Conservation (phyloP, 2,888 invertebrate species). For the Drosophila formosana region DNA sequence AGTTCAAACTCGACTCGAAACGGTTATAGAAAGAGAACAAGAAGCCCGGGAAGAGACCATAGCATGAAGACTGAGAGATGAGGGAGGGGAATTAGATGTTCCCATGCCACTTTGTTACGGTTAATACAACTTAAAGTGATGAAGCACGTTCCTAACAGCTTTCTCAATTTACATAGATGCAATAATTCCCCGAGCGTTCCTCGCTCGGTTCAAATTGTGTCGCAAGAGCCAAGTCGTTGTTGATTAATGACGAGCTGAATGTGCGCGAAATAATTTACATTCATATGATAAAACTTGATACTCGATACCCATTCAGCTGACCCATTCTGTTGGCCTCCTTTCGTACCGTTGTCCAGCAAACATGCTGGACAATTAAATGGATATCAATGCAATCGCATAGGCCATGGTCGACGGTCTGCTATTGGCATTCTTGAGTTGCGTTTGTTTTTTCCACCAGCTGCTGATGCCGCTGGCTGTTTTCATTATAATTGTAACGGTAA, state of each 20-base stretch:
- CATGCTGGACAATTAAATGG: slow-evolving; percentile 66
- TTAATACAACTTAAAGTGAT: slow-evolving; percentile 35
- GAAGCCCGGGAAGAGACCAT: not conserved
- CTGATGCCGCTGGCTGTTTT: slow-evolving; percentile 30
- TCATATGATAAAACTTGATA: slow-evolving; percentile 31
- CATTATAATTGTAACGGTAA: slow-evolving; percentile 79
- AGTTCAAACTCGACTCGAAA: slow-evolving; percentile 3
- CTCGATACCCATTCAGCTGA: slow-evolving; percentile 35
- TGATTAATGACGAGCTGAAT: slow-evolving; percentile 50
- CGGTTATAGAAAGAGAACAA: not conserved
- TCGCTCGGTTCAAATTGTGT: slow-evolving; percentile 58
- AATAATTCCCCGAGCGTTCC: slow-evolving; percentile 65
- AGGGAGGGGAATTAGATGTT: slow-evolving; percentile 7
- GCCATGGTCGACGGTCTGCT: slow-evolving; percentile 19
- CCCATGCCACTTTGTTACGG: slow-evolving; percentile 13
- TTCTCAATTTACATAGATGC: slow-evolving; percentile 82
- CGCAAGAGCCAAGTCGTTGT: slow-evolving; percentile 47
- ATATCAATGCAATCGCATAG: slow-evolving; percentile 67
- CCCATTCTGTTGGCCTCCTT: slow-evolving; percentile 68
- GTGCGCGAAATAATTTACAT: slow-evolving; percentile 63
- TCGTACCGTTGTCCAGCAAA: slow-evolving; percentile 21
- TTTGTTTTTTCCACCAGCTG: not conserved
- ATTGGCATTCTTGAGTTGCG: slow-evolving; percentile 57
- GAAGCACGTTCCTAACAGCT: slow-evolving; percentile 64
- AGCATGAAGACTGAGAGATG: not conserved